These are phyloP conservation scores for Ceratina australensis DNA, from an alignment of 1,140 invertebrate species.

Conservation along the genomic window DNA sequence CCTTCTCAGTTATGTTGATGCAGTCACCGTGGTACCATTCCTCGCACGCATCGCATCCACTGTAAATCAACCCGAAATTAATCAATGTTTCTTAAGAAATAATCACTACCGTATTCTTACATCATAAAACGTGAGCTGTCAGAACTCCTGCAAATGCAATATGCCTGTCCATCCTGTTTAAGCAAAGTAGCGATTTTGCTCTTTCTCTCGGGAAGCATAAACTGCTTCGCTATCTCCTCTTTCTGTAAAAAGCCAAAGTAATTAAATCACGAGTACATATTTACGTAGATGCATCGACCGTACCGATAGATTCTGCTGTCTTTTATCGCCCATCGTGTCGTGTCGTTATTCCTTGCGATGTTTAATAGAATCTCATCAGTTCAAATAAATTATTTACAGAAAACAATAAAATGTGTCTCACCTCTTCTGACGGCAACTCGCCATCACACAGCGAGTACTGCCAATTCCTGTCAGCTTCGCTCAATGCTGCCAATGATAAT, in stretches of 20 bases:
- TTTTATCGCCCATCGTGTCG: constrained; percentile 54
- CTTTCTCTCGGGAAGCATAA: constrained; percentile 92
- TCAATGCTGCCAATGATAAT: too few relatives aligned
- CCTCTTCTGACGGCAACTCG: background rate
- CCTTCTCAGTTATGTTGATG: constrained; percentile 95
- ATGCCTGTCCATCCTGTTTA: constrained; percentile 93
- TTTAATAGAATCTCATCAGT: background rate
- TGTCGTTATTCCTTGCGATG: background rate
- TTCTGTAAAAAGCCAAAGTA: constrained; percentile 80
- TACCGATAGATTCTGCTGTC: constrained; percentile 58
- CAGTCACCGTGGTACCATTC: constrained; percentile 99
- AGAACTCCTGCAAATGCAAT: constrained; percentile 96
- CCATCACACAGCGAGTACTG: background rate
- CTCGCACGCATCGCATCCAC: constrained; percentile 97
- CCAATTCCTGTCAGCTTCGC: too few relatives aligned
- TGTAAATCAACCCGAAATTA: constrained; percentile 67
- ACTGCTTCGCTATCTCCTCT: constrained; percentile 94
- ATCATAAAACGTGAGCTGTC: constrained; percentile 98
- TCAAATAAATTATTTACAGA: too few relatives aligned
- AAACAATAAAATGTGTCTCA: too few relatives aligned
- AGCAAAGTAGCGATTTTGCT: constrained; percentile 94
- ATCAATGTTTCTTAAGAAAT: background rate
- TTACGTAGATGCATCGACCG: background rate
- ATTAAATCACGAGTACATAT: background rate
- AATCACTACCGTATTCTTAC: constrained; percentile 74